These are phyloP conservation scores for Xestobium rufovillosum DNA, from an alignment of 2,888 invertebrate species.

Conservation along the genomic window DNA sequence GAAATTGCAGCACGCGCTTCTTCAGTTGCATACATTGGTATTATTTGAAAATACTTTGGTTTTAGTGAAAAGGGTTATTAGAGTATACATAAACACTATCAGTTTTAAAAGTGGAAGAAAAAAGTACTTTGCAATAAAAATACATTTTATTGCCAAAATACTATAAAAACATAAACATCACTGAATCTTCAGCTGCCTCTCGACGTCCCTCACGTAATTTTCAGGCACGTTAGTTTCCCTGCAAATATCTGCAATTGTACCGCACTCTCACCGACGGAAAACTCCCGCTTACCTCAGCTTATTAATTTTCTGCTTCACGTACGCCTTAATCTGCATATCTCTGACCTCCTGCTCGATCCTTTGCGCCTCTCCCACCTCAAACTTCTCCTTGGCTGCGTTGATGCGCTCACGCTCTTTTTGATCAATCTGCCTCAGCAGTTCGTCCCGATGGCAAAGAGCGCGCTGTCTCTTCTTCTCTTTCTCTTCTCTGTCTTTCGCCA, in stretches of 20 bases:
- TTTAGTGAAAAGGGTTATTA: too few relatives aligned
- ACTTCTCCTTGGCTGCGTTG: slow-evolving; percentile 51
- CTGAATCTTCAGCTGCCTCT: slow-evolving; percentile 29
- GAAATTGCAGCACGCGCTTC: too few relatives aligned
- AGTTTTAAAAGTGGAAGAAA: too few relatives aligned
- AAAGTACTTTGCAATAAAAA: too few relatives aligned
- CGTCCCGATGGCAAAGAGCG: slow-evolving; percentile 51
- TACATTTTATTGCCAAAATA: slow-evolving; percentile 2
- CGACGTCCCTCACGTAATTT: slow-evolving; percentile 34
- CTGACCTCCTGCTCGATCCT: slow-evolving; percentile 54
- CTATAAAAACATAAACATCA: slow-evolving; percentile 4
- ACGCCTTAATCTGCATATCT: slow-evolving; percentile 45
- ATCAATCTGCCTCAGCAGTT: slow-evolving; percentile 62
- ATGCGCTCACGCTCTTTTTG: slow-evolving; percentile 61
- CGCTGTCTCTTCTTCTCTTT: slow-evolving; percentile 38
- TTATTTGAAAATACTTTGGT: too few relatives aligned
- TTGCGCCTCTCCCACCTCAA: slow-evolving; percentile 59
- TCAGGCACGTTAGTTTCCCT: slow-evolving; percentile 34
- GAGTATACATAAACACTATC: too few relatives aligned
- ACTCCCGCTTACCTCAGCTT: slow-evolving; percentile 44
- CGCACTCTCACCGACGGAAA: neutral
- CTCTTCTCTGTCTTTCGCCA: slow-evolving; percentile 40
- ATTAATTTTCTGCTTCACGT: slow-evolving; percentile 49
- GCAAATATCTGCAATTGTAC: slow-evolving; percentile 17
- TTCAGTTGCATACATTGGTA: too few relatives aligned